These are phyloP conservation scores for Drosophila azteca DNA, from an alignment of 1,140 invertebrate species.

Conservation along the genomic window DNA sequence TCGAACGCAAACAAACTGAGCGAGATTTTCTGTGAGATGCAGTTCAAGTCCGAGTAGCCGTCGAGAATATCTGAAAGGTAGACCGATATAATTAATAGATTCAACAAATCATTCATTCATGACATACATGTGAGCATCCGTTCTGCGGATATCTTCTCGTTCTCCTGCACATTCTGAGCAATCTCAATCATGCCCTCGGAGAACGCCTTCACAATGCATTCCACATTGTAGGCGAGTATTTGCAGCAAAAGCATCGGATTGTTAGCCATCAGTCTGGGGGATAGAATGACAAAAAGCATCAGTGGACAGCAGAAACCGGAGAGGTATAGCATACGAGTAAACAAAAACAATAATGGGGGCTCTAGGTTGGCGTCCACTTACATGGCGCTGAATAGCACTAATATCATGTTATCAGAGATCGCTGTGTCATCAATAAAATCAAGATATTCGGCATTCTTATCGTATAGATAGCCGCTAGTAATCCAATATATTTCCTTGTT, in stretches of 20 bases:
- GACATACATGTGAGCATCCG: slow-evolving; percentile 79
- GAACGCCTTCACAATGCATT: slow-evolving; percentile 82
- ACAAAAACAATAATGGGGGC: background rate
- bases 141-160: slow-evolving; percentile 73
- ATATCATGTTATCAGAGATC: slow-evolving; percentile 83
- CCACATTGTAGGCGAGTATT: slow-evolving; percentile 81
- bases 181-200: slow-evolving; percentile 81
- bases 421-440: slow-evolving; percentile 82
- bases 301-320: background rate
- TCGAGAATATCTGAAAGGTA: slow-evolving; percentile 71
- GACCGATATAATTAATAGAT: slow-evolving; percentile 11
- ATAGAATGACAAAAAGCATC: background rate
- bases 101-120: slow-evolving; percentile 6
- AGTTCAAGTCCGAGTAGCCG: slow-evolving; percentile 80
- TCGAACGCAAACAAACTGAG: slow-evolving; percentile 81
- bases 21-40: slow-evolving; percentile 79
- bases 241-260: slow-evolving; percentile 82
- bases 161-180: slow-evolving; percentile 73
- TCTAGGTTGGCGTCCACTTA: slow-evolving; percentile 40
- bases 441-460: slow-evolving; percentile 82
- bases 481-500: slow-evolving; percentile 83
- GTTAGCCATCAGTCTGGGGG: slow-evolving; percentile 73
- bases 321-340: too few relatives aligned
- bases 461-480: slow-evolving; percentile 77
- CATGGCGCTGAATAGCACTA: slow-evolving; percentile 82